Evolutionary conservation across 2,113 vertebrate genomes (phyloP), one percentile per base, ranked within the genome.

Genomic region (Caranx melampygus): DNA sequence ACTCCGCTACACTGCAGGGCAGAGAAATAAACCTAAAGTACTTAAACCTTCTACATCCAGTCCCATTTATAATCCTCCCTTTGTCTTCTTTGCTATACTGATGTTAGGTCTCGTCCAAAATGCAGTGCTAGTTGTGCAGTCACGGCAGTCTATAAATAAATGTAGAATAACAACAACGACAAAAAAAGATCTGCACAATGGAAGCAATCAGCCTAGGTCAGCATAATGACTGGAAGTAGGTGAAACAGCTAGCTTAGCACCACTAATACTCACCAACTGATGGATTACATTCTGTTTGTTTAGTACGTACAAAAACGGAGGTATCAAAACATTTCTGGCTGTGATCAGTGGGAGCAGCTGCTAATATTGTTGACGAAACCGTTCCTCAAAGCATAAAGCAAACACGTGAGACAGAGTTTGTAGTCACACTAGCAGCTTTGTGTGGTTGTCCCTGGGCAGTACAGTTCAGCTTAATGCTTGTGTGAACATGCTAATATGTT

Each of bases 1-100:
- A 65, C 66, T 75, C 75, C 73, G 78, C 71, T 83, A 20, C 69
- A 81, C 78, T 82, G 57, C 42, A 42, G 66, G 71, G 78, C 66
- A 70, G 63, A 58, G 37, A 79, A 60, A 60, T 73, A 70, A 79
- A 82, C 54, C 44, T 40, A 58, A 67, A 74, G 66, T 70, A 70
- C 59, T 75, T 47, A 54, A 66, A 47, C 72, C 59, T 79, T 76
- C 66, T 26, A 42, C 73, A 57, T 68, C 60, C 51, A 54, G 69
- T 81, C 80, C 70, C 71, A 67, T 72, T 69, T 77, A 67, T 60
- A 60, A 60, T 71, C 55, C 61, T 75, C n/a, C n/a, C 54, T 76
- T 78, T 84, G 79, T 87, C 49, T 61, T 70, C 40, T 83, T 54
- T 73, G 67, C 72, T 67, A 47, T 67, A 40, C 59, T 73, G 68